Percentiles rank a stretch among this genome's conserved stretches.
These are phyloP conservation scores for Laterallus jamaicensis DNA, from an alignment of 2,113 vertebrate genomes.

Conservation along the genomic window DNA sequence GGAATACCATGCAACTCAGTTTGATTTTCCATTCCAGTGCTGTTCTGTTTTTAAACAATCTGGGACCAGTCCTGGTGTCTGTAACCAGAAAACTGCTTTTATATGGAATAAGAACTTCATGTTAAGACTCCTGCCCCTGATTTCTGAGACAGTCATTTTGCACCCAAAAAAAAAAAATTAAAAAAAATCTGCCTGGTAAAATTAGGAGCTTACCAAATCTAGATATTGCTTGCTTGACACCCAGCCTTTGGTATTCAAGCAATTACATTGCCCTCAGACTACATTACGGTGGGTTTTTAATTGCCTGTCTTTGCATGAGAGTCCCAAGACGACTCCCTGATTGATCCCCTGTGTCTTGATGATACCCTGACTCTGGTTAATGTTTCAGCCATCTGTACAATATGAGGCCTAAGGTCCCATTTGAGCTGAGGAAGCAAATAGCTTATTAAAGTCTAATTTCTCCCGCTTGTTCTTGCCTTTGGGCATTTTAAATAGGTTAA, in stretches of 20 bases:
- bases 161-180: too few species aligned
- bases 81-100: neutral
- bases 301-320: slow-evolving; percentile 17
- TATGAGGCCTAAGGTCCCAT: slow-evolving; percentile 43
- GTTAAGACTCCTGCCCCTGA: rapidly evolving
- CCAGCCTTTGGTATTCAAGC: neutral
- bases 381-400: slow-evolving; percentile 29
- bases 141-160: neutral
- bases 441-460: slow-evolving; percentile 67
- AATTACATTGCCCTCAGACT: neutral
- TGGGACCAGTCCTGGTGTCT: neutral
- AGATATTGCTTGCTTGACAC: neutral
- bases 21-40: neutral
- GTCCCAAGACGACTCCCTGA: neutral
- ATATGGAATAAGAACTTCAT: neutral
- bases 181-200: neutral
- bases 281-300: neutral
- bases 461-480: slow-evolving; percentile 60
- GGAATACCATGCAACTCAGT: neutral
- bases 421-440: slow-evolving; percentile 61
- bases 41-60: neutral
- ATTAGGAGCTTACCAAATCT: neutral
- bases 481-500: slow-evolving; percentile 69
- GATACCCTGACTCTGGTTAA: slow-evolving; percentile 5
- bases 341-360: slow-evolving; percentile 35